Evolutionary conservation across 2,888 invertebrate genomes (phyloP), one percentile per base, ranked within the genome.

Genomic region (Teinopalpus imperialis): DNA sequence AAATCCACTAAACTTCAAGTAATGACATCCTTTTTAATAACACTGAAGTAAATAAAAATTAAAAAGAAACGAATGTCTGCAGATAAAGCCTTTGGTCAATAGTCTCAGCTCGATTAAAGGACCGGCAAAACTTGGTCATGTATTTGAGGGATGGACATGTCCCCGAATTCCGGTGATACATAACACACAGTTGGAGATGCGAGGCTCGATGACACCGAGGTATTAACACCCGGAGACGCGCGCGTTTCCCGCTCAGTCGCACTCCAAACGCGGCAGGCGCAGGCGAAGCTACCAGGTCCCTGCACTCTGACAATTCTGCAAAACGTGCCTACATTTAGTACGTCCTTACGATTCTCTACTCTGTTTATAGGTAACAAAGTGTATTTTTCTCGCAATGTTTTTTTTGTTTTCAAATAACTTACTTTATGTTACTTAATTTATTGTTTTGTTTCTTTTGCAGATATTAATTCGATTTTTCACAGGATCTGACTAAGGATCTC

Each of bases 141-240:
- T 26, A 35, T 40, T 30, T 14, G 43, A 39, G 16, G 43, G 40
- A 43, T 53, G 51, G 46, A 47, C 52, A 49, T 63, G 63, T 71
- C 62, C 64, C 62, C 57, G 67, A 74, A 67, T 58, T 67, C 59
- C 50, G 61, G 52, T 57, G 58, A 53, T 47, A 43, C 21, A 43
- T 29, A 31, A 21, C 43, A 61, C 62, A 72, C 65, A 69, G 63
- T 63, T 67, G 72, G 74, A 72, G 72, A 74, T 74, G 69, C 64
- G 62, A 61, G 71, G 74, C 75, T 66, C 72, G 74, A 74, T 72
- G 80, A 71, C 74, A 67, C 72, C 70, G 73, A 78, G 64, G 81
- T 81, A 83, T 87, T 87, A 85, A 83, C 83, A 83, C 80, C 74
- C 75, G 70, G 73, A 61, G 67, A 54, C 71, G 54, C 69, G 71